Evolutionary conservation across 2,888 invertebrate genomes (phyloP).

Genomic region (Metallyticus violacea): DNA sequence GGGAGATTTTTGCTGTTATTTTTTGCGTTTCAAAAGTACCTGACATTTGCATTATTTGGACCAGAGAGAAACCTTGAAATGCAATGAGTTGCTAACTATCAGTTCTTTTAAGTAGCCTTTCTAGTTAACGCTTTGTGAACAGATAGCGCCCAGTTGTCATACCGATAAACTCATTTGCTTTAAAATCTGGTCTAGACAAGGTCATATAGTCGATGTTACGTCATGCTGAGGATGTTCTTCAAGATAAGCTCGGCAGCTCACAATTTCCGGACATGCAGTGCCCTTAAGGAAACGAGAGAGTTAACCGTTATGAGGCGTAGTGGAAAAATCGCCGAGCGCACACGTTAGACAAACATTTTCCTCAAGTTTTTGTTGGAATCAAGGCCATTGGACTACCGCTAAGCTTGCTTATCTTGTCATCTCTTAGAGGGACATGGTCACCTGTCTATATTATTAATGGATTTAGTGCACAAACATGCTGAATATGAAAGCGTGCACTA

Average conservation of each 20-base stretch:
- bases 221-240: not conserved
- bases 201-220: not conserved
- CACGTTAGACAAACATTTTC: not conserved
- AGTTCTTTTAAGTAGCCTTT: not conserved
- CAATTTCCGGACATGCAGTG: not conserved
- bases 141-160: not conserved
- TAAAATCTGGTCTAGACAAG: not conserved
- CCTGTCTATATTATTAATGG: not conserved
- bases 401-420: not conserved
- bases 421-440: not conserved
- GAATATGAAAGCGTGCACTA: not conserved
- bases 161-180: not conserved
- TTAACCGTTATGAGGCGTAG: not conserved
- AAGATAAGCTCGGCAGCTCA: not conserved
- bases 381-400: not conserved
- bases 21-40: too few species aligned
- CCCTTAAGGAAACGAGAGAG: not conserved
- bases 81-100: not conserved
- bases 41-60: not conserved
- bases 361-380: not conserved
- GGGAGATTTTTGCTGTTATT: too few species aligned
- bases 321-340: not conserved
- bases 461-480: not conserved
- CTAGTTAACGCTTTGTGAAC: not conserved
- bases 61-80: not conserved